Evolutionary conservation across 1,140 invertebrate genomes (phyloP).

Genomic region (Zaprionus capensis): DNA sequence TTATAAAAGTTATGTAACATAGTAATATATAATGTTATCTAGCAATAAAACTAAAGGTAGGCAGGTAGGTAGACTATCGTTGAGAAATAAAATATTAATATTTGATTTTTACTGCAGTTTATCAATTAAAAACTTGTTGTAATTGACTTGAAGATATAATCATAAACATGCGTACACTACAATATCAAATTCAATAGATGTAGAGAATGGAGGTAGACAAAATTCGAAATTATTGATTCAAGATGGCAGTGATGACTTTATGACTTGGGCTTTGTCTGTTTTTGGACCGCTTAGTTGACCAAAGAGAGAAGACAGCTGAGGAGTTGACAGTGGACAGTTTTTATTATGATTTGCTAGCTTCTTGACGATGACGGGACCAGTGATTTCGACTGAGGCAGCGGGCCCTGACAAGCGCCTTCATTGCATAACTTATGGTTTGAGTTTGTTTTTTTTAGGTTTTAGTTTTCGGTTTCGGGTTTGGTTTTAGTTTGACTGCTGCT

Average conservation of each 20-base stretch:
- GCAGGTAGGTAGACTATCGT: too few relatives aligned
- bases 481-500: conserved; percentile 18
- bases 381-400: conserved; percentile 27
- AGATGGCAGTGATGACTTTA: conserved; percentile 72
- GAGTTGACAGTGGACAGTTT: conserved; percentile 80
- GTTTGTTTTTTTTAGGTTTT: conserved; percentile 10
- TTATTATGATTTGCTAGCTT: conserved; percentile 74
- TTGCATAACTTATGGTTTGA: conserved; percentile 52
- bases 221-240: conserved; percentile 72
- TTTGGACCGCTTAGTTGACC: conserved; percentile 42
- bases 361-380: conserved; percentile 45
- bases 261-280: conserved; percentile 69
- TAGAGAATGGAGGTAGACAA: conserved; percentile 45
- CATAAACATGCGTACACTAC: conserved; percentile 14
- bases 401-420: conserved; percentile 46
- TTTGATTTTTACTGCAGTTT: neutral
- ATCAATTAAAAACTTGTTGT: neutral
- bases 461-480: conserved; percentile 6
- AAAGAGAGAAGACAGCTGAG: conserved; percentile 58
- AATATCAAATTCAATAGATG: conserved; percentile 39
- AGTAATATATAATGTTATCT: too few relatives aligned
- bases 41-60: too few relatives aligned
- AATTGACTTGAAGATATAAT: neutral
- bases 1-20: neutral
- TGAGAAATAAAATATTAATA: too few relatives aligned